Evolutionary conservation across 2,797 vertebrate species (phyloP).

Genomic region (Poeciliopsis infans): DNA sequence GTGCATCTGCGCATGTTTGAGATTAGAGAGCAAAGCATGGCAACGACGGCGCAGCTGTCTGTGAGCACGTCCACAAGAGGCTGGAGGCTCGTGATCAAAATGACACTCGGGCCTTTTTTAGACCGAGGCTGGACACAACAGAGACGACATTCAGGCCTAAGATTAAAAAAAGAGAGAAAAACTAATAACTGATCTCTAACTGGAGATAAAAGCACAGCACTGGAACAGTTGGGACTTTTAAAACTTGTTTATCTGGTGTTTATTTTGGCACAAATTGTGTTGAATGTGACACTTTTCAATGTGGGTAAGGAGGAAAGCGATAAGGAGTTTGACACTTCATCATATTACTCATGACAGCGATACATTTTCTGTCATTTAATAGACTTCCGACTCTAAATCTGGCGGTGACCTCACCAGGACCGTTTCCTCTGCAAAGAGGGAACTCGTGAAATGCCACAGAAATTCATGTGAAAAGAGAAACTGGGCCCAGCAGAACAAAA

Average conservation of each 20-base stretch:
- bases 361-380: not conserved
- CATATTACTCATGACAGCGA: not conserved
- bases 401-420: not conserved
- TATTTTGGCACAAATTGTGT: not conserved
- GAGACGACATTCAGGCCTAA: not conserved
- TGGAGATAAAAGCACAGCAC: not conserved
- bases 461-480: not conserved
- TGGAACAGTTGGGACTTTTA: not conserved
- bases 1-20: not conserved
- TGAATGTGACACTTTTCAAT: not conserved
- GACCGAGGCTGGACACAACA: not conserved
- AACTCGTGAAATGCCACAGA: not conserved
- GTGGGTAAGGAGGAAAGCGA: not conserved
- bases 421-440: not conserved
- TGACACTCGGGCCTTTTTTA: not conserved
- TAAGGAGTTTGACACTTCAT: not conserved
- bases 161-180: too few species aligned
- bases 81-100: not conserved
- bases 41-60: not conserved
- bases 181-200: not conserved
- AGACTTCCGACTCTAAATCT: not conserved
- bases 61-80: not conserved
- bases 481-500: not conserved
- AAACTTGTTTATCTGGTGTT: not conserved
- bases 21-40: not conserved